These are phyloP conservation scores for Rhizoglyphus robini DNA, from an alignment of 1,140 invertebrate species.

Conservation along the genomic window DNA sequence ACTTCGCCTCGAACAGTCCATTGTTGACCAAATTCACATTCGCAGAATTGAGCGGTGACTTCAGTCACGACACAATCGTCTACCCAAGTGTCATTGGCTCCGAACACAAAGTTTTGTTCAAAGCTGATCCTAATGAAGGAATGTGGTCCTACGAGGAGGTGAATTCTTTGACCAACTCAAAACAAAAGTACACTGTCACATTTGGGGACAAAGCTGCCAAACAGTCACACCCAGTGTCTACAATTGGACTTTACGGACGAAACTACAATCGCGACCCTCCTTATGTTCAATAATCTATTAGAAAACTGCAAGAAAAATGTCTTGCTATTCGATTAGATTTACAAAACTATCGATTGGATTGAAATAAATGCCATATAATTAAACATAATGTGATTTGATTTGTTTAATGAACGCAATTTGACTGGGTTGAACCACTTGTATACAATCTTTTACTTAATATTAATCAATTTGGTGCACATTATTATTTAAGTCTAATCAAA, in stretches of 20 bases:
- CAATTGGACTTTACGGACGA: conserved; percentile 15
- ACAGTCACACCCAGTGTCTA: not conserved
- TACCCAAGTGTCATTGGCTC: conserved; percentile 15
- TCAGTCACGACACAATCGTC: not conserved
- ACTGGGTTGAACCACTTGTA: too few relatives aligned
- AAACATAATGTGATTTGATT: too few relatives aligned
- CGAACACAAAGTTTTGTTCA: not conserved
- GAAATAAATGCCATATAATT: too few relatives aligned
- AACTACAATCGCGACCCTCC: conserved; percentile 15
- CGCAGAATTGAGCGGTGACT: conserved; percentile 5
- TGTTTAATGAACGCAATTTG: too few relatives aligned
- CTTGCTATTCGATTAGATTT: too few relatives aligned
- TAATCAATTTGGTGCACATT: too few relatives aligned
- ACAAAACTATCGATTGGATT: too few relatives aligned
- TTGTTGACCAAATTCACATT: not conserved
- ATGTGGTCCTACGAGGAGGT: conserved; percentile 1
- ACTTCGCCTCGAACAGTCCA: not conserved
- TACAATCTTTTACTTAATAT: too few relatives aligned
- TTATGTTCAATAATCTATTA: conserved; percentile 4
- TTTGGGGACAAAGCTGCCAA: not conserved
- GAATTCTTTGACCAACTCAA: not conserved
- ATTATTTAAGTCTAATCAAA: too few relatives aligned
- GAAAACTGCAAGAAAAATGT: too few relatives aligned
- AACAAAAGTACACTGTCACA: not conserved
- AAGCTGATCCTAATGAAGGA: not conserved